Conservation (phyloP, 1,140 invertebrate genomes). For the Contarinia nasturtii region DNA sequence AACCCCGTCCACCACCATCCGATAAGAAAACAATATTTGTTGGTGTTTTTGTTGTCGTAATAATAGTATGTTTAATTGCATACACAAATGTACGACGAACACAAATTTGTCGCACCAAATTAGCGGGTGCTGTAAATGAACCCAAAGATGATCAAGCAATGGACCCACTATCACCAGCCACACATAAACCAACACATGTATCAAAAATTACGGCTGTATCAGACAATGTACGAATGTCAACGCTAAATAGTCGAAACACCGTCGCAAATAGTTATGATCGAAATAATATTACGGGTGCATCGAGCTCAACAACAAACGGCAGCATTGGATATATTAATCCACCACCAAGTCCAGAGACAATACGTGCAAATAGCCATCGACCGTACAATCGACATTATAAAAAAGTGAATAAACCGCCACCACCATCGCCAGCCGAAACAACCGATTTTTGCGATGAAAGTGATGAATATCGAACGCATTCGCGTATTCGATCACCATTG, state of each 20-base stretch:
- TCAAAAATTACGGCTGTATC: conserved; percentile 26
- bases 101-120: conserved; percentile 27
- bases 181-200: conserved; percentile 26
- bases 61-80: conserved; percentile 26
- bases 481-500: conserved; percentile 12
- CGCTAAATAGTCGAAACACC: conserved; percentile 36
- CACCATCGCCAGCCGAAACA: conserved; percentile 84
- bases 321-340: conserved; percentile 47
- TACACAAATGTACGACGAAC: conserved; percentile 25
- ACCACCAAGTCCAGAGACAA: conserved; percentile 73
- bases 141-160: conserved; percentile 34
- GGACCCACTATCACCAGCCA: conserved; percentile 35
- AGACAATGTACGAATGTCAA: conserved; percentile 43
- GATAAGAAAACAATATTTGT: conserved; percentile 29
- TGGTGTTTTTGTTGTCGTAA: conserved; percentile 24
- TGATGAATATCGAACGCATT: conserved; percentile 42
- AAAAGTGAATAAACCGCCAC: conserved; percentile 65
- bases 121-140: conserved; percentile 23
- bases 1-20: conserved; percentile 19
- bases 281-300: conserved; percentile 64
- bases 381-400: conserved; percentile 54
- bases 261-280: conserved; percentile 47
- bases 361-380: conserved; percentile 36
- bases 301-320: conserved; percentile 48
- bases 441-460: conserved; percentile 86